Evolutionary conservation across 2,113 vertebrate genomes (phyloP).

Genomic region (Scomber japonicus): DNA sequence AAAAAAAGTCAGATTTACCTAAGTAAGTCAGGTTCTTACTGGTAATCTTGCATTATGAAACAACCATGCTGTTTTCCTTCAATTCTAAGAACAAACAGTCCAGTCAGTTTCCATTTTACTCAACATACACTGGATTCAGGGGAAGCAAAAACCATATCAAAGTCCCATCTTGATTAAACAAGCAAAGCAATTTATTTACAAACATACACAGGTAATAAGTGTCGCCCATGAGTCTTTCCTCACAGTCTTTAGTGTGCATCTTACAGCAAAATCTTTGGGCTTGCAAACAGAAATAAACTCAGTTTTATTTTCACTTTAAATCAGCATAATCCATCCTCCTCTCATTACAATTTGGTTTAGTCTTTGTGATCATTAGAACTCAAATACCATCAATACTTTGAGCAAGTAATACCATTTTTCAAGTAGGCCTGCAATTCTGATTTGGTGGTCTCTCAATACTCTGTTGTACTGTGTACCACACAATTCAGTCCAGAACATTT

Average conservation of each 20-base stretch:
- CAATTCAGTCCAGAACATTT: not conserved
- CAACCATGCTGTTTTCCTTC: not conserved
- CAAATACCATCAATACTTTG: conserved; percentile 37
- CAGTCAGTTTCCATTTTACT: too few species aligned
- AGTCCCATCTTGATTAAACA: conserved; percentile 78
- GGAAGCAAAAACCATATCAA: not conserved
- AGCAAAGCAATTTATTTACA: conserved; percentile 85
- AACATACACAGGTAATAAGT: conserved; percentile 58
- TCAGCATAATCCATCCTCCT: conserved; percentile 35
- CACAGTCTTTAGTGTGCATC: conserved; percentile 66
- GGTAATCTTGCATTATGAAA: not conserved
- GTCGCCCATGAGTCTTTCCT: conserved; percentile 60
- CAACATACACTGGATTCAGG: not conserved
- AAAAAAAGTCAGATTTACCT: too few species aligned
- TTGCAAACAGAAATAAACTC: conserved; percentile 59
- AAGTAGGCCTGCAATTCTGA: conserved; percentile 10
- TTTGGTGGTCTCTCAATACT: conserved; percentile 39
- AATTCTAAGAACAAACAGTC: too few species aligned
- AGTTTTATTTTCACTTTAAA: conserved; percentile 24
- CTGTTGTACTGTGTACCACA: conserved; percentile 21
- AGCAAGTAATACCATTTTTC: conserved; percentile 42
- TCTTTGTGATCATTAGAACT: conserved; percentile 31
- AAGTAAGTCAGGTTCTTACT: not conserved
- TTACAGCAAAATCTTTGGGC: conserved; percentile 74
- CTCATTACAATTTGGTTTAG: conserved; percentile 25